Base-by-base conservation (phyloP, 2,113 vertebrate species). In the Corythaixoides concolor region DNA sequence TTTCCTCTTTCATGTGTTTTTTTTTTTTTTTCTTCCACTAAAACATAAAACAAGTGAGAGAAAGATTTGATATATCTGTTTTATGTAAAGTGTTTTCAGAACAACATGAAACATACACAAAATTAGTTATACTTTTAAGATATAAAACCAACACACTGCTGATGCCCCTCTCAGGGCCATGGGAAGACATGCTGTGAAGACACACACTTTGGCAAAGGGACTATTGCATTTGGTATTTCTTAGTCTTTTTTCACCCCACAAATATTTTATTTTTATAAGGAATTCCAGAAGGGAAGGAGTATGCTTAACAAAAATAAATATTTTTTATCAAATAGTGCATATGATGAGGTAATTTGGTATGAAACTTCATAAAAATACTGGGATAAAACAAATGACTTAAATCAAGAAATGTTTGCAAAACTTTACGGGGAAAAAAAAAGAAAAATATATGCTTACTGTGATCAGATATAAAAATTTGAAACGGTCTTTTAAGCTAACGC, bases 351-450 rank as follows among this genome's bases (percentile, higher is more conserved):
- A 88, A 89, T 96, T 97, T 96, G 63, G 69, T 89, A 95, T 0
- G 4, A 75, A 91, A 78, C 50, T 93, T 96, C 90, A 94, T 81
- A 97, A 93, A 97, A 87, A 93, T 45, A 63, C 1, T 4, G 56
- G 63, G 53, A 95, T 49, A 91, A 93, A 89, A 56, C 62, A 91
- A 95, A 43, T 28, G 35, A 9, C 63, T 96, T 89, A 87, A 83
- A 96, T 79, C 33, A 92, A 88, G 43, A 97, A 98, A 96, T 22
- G n/a, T 74, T 88, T 97, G 64, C 52, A 93, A 95, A 95, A 91
- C 79, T 93, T 91, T 76, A 85, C 4, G 6, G 55, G 6, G 55
- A 80, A 58, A n/a, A 69, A 73, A 78, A 28, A 68, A 43, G 2
- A 52, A 19, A n/a, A 59, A 30, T 0, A 58, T 52, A 23, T 16